Percentiles rank a stretch among this genome's conserved stretches.
These are phyloP conservation scores for Chloroceryle amazona DNA, from an alignment of 2,797 vertebrate genomes.

Conservation along the genomic window DNA sequence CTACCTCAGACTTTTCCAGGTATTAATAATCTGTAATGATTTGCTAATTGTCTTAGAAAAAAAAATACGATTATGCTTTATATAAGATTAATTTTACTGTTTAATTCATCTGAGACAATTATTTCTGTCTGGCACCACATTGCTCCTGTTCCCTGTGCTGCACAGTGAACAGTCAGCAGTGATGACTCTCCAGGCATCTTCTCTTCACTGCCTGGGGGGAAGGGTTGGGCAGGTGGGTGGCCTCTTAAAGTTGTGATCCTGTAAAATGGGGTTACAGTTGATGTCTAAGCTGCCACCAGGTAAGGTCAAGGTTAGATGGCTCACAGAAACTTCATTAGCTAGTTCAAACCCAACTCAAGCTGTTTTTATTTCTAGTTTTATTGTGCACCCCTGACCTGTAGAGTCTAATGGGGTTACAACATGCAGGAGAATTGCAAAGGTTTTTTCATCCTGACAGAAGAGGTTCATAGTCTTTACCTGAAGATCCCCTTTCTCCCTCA, in stretches of 20 bases:
- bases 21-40: neutral
- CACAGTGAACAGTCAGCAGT: too few relatives aligned
- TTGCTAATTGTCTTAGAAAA: neutral
- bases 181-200: neutral
- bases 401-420: neutral
- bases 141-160: rapidly evolving
- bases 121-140: neutral
- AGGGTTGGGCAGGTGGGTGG: neutral
- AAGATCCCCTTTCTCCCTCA: neutral
- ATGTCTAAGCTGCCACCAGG: neutral
- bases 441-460: neutral
- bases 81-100: neutral
- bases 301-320: neutral
- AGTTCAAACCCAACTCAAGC: neutral
- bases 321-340: rapidly evolving
- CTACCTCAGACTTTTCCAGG: neutral
- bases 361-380: neutral
- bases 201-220: neutral
- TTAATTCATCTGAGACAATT: neutral
- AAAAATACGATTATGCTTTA: too few relatives aligned
- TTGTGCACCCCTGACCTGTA: neutral
- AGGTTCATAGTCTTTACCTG: neutral
- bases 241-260: neutral
- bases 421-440: neutral
- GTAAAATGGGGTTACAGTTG: neutral